Evolutionary conservation across 64 coral and sea anemone genomes (phyloP).

Genomic region (Pocillopora verrucosa): DNA sequence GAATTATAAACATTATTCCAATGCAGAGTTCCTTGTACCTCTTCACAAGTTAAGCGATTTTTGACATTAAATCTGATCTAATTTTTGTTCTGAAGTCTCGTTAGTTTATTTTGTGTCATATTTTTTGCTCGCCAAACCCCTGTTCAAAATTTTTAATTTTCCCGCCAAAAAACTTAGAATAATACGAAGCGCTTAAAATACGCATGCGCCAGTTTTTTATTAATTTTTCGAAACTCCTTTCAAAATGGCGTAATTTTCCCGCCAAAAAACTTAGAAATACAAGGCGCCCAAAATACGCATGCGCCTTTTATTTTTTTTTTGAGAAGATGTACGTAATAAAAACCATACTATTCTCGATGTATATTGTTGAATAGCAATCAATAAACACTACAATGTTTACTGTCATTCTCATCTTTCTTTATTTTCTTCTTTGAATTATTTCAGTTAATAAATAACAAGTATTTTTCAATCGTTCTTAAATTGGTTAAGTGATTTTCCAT

Average conservation of each 20-base stretch:
- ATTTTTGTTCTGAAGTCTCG: not conserved
- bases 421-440: not conserved
- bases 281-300: too few species aligned
- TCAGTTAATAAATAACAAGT: not conserved
- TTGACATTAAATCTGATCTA: too few species aligned
- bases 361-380: not conserved
- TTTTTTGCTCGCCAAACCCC: not conserved
- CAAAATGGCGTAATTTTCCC: not conserved
- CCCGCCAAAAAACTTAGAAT: not conserved
- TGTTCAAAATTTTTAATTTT: not conserved
- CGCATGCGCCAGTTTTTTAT: conserved; percentile 4
- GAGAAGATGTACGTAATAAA: too few species aligned
- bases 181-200: not conserved
- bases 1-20: too few species aligned
- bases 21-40: too few species aligned
- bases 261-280: too few species aligned
- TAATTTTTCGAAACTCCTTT: not conserved
- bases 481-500: not conserved
- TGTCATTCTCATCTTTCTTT: not conserved
- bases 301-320: too few species aligned
- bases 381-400: not conserved
- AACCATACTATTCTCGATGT: too few species aligned
- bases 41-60: too few species aligned
- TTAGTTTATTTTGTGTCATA: not conserved
- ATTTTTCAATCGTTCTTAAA: not conserved